These are phyloP conservation scores for Gadus chalcogrammus DNA, from an alignment of 2,113 vertebrate species.

Conservation along the genomic window DNA sequence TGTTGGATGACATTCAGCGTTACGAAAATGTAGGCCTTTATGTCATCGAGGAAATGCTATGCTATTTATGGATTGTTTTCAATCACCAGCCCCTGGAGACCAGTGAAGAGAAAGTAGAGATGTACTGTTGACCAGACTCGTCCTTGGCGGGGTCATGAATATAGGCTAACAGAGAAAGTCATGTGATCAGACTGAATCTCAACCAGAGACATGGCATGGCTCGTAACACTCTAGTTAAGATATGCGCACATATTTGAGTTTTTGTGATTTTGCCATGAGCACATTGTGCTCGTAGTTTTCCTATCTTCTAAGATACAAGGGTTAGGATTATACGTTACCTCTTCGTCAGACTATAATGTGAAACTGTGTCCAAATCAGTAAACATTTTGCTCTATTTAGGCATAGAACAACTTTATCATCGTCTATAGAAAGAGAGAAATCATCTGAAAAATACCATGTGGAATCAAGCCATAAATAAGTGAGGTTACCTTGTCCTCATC, in stretches of 20 bases:
- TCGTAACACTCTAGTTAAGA: too few species aligned
- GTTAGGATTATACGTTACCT: background rate
- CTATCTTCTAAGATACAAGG: background rate
- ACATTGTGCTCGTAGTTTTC: background rate
- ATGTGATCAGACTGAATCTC: slow-evolving; percentile 37
- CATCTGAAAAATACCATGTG: background rate
- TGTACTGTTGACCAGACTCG: slow-evolving; percentile 42
- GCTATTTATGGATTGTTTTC: slow-evolving; percentile 57
- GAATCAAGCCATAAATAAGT: background rate
- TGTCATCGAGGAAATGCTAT: slow-evolving; percentile 33
- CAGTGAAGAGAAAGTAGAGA: slow-evolving; percentile 22
- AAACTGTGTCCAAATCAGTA: background rate
- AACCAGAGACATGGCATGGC: slow-evolving; percentile 22
- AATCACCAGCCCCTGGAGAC: slow-evolving; percentile 48
- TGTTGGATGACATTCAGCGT: slow-evolving; percentile 21
- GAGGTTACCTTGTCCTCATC: slow-evolving; percentile 55
- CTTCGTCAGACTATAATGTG: background rate
- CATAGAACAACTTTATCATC: background rate
- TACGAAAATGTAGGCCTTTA: slow-evolving; percentile 16
- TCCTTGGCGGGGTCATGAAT: slow-evolving; percentile 61
- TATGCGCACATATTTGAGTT: background rate
- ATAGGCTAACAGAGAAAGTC: slow-evolving; percentile 47
- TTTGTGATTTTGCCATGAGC: background rate
- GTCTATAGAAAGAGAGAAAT: too few species aligned
- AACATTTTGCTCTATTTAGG: background rate